Evolutionary conservation across 2,113 vertebrate genomes (phyloP).

Genomic region (Phoenicopterus ruber): DNA sequence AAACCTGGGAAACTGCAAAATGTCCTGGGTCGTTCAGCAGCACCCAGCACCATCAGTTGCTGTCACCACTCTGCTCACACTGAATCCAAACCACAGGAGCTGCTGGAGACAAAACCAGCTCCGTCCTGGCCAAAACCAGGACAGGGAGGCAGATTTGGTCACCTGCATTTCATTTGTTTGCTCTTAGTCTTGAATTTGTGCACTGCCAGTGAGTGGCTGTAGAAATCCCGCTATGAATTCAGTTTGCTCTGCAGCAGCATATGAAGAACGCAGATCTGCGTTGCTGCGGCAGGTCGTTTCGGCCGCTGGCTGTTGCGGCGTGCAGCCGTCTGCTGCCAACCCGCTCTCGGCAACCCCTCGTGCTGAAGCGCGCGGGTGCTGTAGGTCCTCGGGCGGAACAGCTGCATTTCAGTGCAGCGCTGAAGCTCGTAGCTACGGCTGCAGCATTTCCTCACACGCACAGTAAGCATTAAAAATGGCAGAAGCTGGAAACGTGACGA

Average conservation of each 20-base stretch:
- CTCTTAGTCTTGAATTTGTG: not conserved
- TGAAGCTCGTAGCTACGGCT: not conserved
- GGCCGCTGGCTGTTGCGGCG: no score
- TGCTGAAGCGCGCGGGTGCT: no score
- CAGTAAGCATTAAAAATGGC: not conserved
- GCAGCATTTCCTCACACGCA: not conserved
- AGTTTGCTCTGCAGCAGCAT: not conserved
- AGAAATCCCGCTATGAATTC: not conserved
- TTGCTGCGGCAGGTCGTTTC: not conserved
- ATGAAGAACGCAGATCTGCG: not conserved
- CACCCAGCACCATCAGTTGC: no score
- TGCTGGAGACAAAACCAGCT: no score
- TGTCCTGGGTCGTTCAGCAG: no score
- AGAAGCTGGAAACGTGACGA: not conserved
- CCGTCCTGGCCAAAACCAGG: no score
- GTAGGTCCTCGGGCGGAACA: not conserved
- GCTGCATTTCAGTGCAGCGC: not conserved
- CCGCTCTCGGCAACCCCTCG: accelerated
- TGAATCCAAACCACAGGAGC: no score
- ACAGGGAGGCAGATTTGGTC: not conserved
- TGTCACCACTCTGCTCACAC: no score
- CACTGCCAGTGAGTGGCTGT: accelerated
- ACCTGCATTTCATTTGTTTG: not conserved
- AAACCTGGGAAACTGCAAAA: no score
- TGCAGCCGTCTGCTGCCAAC: not conserved